phyloP scores from a whole-genome alignment of 2,797 vertebrate species.

The Apodemus agrarius region DNA sequence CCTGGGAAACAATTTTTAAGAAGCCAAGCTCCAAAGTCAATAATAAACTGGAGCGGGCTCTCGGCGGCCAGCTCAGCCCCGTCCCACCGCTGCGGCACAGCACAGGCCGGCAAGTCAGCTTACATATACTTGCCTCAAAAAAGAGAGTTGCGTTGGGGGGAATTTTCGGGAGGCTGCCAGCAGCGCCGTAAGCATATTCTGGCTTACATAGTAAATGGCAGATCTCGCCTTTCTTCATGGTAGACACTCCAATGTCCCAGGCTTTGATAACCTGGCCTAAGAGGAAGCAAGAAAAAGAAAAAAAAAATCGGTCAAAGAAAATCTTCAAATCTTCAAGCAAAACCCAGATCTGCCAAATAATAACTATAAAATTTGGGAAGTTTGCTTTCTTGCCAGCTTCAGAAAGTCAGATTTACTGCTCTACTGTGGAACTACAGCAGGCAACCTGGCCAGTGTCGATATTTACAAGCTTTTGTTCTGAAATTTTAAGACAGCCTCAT shows the following conservation, averaged over 20 bases:
- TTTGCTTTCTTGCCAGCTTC: not conserved
- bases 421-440: not conserved
- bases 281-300: conserved; percentile 68
- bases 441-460: not conserved
- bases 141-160: conserved; percentile 94
- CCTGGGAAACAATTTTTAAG: conserved; percentile 86
- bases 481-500: not conserved
- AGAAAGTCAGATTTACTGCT: conserved; percentile 13
- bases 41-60: conserved; percentile 60
- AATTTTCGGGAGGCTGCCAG: conserved; percentile 95
- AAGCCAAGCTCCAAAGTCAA: conserved; percentile 79
- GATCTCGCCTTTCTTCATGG: conserved; percentile 96
- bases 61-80: not conserved
- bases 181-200: conserved; percentile 93
- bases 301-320: conserved; percentile 23
- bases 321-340: conserved; percentile 3
- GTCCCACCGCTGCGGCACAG: not conserved
- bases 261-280: conserved; percentile 97
- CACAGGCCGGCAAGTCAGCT: not conserved
- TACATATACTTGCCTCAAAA: conserved; percentile 91
- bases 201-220: conserved; percentile 94
- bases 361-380: not conserved
- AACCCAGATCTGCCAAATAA: conserved; percentile 33
- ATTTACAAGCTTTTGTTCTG: not conserved
- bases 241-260: conserved; percentile 95